Evolutionary conservation across 2,113 vertebrate species (phyloP), one percentile per base, ranked within the genome.

Genomic region (Thomomys bottae): DNA sequence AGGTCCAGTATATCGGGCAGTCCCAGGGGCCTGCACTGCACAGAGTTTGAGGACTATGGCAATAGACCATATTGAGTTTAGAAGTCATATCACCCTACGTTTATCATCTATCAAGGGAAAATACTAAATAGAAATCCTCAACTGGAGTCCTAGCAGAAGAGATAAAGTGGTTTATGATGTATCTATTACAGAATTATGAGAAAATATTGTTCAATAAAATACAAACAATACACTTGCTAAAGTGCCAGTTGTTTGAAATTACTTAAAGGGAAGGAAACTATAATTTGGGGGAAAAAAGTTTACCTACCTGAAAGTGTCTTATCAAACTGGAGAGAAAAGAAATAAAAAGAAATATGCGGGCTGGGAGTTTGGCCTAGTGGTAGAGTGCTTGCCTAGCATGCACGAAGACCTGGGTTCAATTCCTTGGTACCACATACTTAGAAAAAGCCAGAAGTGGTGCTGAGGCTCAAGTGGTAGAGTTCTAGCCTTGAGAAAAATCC

Each of bases 251-350:
- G n/a, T 83, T 86, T 85, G 71, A 83, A 88, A 91, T 88, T 61
- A 93, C 45, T 80, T 71, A 84, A 90, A 78, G 79, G 66, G 67
- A 57, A 92, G n/a, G 76, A 92, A 83, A 88, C 54, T 83, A 90
- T 93, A 78, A 96, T 68, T 93, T 92, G 88, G 90, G 88, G 88
- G 90, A 89, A 87, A 84, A 57, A 84, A 30, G 90, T 36, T 68
- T 88, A 80, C 75, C 82, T 88, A 93, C 45, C 67, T 88, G 57
- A 90, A 90, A 92, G 3, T 24, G 42, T 86, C 89, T 70, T 72
- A n/a, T 75, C 61, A 76, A 80, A 40, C 10, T 61, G 6, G 34
- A 95, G 45, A 20, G 21, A 83, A 83, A 94, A 93, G 32, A 68
- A 95, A 91, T 20, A 64, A 89, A 95, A 90, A n/a, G 66, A 61